These are phyloP conservation scores for Tolmerus cingulatus DNA, from an alignment of 2,888 invertebrate genomes.

Conservation along the genomic window DNA sequence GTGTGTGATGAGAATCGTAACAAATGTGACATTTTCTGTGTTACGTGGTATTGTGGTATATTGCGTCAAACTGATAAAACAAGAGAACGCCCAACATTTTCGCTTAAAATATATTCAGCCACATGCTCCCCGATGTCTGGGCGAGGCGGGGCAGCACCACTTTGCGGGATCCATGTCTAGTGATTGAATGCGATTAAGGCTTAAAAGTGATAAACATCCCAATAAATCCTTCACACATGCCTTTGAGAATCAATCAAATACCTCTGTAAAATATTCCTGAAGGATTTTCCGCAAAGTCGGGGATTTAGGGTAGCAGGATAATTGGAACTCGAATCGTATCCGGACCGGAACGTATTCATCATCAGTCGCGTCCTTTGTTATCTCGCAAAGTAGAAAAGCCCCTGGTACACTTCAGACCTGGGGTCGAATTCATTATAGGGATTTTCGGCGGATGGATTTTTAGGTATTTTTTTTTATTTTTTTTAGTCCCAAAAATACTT, in stretches of 20 bases:
- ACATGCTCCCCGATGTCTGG: not conserved
- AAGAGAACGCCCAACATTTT: not conserved
- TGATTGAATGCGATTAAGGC: slow-evolving; percentile 42
- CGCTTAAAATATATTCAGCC: slow-evolving; percentile 13
- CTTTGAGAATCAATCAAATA: slow-evolving; percentile 40
- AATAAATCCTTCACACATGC: slow-evolving; percentile 44
- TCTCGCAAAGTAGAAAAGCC: not conserved
- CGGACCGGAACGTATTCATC: slow-evolving; percentile 18
- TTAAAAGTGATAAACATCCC: slow-evolving; percentile 45
- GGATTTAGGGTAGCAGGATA: slow-evolving; percentile 11
- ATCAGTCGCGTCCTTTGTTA: slow-evolving; percentile 25
- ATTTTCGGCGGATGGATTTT: slow-evolving; percentile 9
- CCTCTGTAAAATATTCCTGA: slow-evolving; percentile 26
- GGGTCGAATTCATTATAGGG: slow-evolving; percentile 43
- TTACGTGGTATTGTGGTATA: not conserved
- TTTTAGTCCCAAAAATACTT: not conserved
- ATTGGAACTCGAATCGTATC: slow-evolving; percentile 14
- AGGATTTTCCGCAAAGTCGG: slow-evolving; percentile 7
- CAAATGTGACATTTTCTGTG: slow-evolving; percentile 33
- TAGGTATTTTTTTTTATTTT: not conserved
- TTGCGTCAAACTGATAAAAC: not conserved
- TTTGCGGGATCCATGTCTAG: slow-evolving; percentile 7
- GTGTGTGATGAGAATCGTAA: slow-evolving; percentile 31
- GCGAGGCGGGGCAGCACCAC: not conserved
- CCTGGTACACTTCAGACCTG: slow-evolving; percentile 16